Evolutionary conservation across 2,113 vertebrate species (phyloP), one percentile per base, ranked within the genome.

Genomic region (Sinocyclocheilus maitianheensis): DNA sequence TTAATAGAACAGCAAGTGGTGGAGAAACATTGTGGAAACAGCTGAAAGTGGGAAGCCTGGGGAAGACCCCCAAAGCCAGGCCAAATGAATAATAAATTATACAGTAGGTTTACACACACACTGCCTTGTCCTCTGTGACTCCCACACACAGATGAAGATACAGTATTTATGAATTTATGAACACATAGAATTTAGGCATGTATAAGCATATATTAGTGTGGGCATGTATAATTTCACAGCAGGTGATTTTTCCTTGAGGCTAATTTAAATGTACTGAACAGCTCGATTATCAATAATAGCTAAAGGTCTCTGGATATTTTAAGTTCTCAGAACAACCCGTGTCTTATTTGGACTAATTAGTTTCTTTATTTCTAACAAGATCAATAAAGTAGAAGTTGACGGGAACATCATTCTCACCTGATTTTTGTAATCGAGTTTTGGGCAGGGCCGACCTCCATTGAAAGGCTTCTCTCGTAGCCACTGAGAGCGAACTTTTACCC

Each of bases 391-490:
- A 60, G 16, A 79, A 55, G 16, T 8, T 7, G 2, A 71, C 5
- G 11, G n/a, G 18, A 22, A 78, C 30, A n/a, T 30, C 22, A 71
- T 55, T 83, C 95, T 94, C 95, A 97, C 96, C 96, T 97, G 96
- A 90, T 97, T 97, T 93, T 93, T 96, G 88, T 96, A 92, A 90
- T 97, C 95, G 87, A 97, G 91, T 87, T 94, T 96, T 63, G 96
- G 96, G 90, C 96, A 97, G 0, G 96, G 95, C 16, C 96, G 95
- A 16, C 96, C 96, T 90, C 96, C 95, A 81, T 96, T 96, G 85
- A 97, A 97, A 7, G 96, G 95, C 85, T 97, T 97, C 89, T 97
- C 96, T 90, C 96, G 95, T 6, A 97, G 90, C 96, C 96, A 97
- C 85, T 91, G 95, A 71, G 95, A 96, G 81, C 96, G 90, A 87